phyloP scores from a whole-genome alignment of 2,113 vertebrate genomes.

The Corythornis vintsioides region DNA sequence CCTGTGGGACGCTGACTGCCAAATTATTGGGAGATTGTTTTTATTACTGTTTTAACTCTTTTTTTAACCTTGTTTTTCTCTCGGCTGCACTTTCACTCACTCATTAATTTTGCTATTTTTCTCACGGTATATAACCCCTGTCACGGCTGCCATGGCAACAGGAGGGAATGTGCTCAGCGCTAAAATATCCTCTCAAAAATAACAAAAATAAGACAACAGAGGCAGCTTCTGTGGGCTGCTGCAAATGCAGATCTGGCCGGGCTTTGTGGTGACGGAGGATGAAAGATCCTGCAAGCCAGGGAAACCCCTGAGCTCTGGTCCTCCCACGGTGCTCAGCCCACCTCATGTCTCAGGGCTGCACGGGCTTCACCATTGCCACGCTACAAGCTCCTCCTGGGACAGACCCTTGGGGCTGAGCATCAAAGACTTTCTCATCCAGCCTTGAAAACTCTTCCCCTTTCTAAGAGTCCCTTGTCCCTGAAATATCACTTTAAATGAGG shows the following conservation, averaged over 20 bases:
- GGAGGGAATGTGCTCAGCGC: constrained; percentile 80
- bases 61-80: constrained; percentile 83
- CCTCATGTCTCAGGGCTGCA: neutral
- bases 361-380: accelerated
- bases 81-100: constrained; percentile 80
- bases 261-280: constrained; percentile 21
- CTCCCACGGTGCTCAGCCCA: neutral
- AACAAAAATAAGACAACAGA: constrained; percentile 85
- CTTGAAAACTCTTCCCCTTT: neutral
- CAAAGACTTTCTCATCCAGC: accelerated
- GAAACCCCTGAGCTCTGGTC: constrained; percentile 20
- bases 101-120: constrained; percentile 89
- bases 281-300: constrained; percentile 15
- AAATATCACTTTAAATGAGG: neutral
- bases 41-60: constrained; percentile 83
- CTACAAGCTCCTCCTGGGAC: neutral
- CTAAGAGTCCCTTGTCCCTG: neutral
- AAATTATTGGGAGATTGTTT: constrained; percentile 76
- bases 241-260: constrained; percentile 51
- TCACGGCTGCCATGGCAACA: constrained; percentile 86
- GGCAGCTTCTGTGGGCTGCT: constrained; percentile 67
- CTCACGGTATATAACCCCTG: constrained; percentile 86
- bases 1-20: constrained; percentile 63
- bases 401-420: neutral
- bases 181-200: constrained; percentile 88